Conservation (phyloP, 30 jellyfish, hydroid and myxozoan species). For the Chironex yamaguchii region DNA sequence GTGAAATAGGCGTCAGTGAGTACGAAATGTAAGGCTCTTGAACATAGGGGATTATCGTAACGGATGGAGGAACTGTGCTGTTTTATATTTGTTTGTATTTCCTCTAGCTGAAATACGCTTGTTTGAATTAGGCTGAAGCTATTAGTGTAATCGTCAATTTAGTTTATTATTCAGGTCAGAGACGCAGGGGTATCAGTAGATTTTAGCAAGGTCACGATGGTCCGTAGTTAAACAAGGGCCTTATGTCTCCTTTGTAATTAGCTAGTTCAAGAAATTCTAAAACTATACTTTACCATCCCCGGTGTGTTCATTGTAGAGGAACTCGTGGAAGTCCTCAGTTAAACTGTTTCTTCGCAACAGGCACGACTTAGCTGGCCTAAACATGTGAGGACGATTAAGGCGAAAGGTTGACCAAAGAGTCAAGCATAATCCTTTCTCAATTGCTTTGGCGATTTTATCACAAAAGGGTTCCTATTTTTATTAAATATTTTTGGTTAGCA, state of each 20-base stretch:
- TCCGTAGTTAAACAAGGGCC: neutral
- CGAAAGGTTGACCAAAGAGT: neutral
- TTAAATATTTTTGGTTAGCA: neutral
- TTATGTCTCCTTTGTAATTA: neutral
- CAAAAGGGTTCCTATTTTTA: neutral
- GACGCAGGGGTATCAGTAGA: neutral
- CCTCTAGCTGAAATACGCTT: neutral
- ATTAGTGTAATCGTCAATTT: neutral
- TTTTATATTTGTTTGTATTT: neutral
- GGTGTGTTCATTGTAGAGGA: neutral
- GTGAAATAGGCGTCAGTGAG: no score
- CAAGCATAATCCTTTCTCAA: neutral
- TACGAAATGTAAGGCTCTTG: no score
- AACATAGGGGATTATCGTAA: no score
- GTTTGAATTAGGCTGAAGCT: neutral
- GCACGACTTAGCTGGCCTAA: neutral
- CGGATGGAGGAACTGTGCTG: neutral
- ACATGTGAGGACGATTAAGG: neutral
- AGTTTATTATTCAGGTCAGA: neutral
- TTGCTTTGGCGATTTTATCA: neutral
- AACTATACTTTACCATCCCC: neutral
- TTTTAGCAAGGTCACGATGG: neutral
- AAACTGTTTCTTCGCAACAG: neutral
- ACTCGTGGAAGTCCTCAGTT: neutral
- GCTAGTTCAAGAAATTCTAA: neutral